Evolutionary conservation across 2,113 vertebrate genomes (phyloP).

Genomic region (Tetraodon nigroviridis): DNA sequence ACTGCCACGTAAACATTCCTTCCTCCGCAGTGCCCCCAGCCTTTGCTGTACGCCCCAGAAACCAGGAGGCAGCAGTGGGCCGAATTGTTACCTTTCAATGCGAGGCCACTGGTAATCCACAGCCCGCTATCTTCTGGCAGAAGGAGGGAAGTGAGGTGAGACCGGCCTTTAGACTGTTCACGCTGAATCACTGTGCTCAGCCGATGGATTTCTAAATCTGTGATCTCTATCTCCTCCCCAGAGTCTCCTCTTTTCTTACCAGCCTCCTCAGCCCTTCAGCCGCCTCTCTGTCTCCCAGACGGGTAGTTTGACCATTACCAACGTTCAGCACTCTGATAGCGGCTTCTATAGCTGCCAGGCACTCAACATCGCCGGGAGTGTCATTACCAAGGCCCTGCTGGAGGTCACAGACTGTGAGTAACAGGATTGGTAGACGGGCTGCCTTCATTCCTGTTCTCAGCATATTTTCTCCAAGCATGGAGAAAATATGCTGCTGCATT

Average conservation of each 20-base stretch:
- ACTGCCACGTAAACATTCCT: conserved; percentile 19
- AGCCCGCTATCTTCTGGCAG: conserved; percentile 95
- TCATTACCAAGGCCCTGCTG: conserved; percentile 96
- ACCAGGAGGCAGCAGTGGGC: conserved; percentile 87
- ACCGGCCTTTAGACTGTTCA: conserved; percentile 20
- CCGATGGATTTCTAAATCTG: conserved; percentile 21
- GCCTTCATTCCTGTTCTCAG: conserved; percentile 14
- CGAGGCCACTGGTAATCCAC: conserved; percentile 90
- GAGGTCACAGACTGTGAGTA: conserved; percentile 73
- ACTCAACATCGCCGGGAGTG: conserved; percentile 96
- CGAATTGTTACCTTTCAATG: conserved; percentile 91
- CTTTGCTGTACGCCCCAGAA: conserved; percentile 87
- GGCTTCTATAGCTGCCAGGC: conserved; percentile 98
- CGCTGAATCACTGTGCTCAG: conserved; percentile 26
- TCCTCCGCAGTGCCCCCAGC: conserved; percentile 83
- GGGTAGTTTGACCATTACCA: conserved; percentile 93
- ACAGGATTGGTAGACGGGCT: conserved; percentile 7
- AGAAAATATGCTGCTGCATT: background rate
- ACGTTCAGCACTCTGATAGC: conserved; percentile 86
- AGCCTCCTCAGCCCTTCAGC: conserved; percentile 90
- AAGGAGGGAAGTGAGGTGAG: conserved; percentile 93
- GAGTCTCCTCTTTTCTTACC: conserved; percentile 96
- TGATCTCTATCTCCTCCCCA: conserved; percentile 48
- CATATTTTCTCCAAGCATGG: conserved; percentile 19
- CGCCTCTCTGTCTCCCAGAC: conserved; percentile 94